A percentile compares a stretch with the other conserved stretches of the same genome.
These are phyloP conservation scores for Bombylius discolor DNA, from an alignment of 2,888 invertebrate species.

Conservation along the genomic window DNA sequence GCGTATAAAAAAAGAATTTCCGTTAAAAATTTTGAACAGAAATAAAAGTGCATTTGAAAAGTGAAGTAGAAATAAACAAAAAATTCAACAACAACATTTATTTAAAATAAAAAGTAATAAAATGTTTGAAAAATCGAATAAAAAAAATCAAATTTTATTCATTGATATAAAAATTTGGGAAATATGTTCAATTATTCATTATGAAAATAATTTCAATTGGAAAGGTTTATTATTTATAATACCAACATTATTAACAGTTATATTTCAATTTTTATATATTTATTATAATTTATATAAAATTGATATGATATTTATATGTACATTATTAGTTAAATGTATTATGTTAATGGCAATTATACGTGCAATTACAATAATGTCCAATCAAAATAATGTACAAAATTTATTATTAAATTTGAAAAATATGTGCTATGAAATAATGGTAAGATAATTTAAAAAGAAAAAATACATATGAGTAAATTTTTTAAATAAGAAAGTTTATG, in stretches of 20 bases:
- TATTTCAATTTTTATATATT: neutral
- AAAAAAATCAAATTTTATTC: slow-evolving; percentile 12
- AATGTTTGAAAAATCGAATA: slow-evolving; percentile 6
- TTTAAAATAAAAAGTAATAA: slow-evolving; percentile 4
- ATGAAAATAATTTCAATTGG: too few relatives aligned
- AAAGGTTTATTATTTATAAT: neutral
- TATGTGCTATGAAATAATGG: too few relatives aligned
- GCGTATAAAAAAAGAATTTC: too few relatives aligned
- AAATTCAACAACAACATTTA: neutral
- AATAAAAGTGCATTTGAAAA: too few relatives aligned
- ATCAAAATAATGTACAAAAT: too few relatives aligned
- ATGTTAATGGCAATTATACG: neutral
- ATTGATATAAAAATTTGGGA: slow-evolving; percentile 16
- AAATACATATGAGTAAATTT: too few relatives aligned
- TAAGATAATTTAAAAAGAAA: too few relatives aligned
- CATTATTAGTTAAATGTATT: neutral
- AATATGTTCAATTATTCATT: slow-evolving; percentile 13
- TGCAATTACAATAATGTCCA: neutral
- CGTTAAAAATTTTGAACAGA: too few relatives aligned
- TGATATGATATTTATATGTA: neutral
- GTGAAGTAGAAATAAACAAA: too few relatives aligned
- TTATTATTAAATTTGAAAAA: too few relatives aligned
- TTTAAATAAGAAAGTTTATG: too few relatives aligned
- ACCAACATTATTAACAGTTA: neutral
- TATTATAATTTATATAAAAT: neutral